phyloP scores from a whole-genome alignment of 2,888 invertebrate species.

The Drosophila leonis region DNA sequence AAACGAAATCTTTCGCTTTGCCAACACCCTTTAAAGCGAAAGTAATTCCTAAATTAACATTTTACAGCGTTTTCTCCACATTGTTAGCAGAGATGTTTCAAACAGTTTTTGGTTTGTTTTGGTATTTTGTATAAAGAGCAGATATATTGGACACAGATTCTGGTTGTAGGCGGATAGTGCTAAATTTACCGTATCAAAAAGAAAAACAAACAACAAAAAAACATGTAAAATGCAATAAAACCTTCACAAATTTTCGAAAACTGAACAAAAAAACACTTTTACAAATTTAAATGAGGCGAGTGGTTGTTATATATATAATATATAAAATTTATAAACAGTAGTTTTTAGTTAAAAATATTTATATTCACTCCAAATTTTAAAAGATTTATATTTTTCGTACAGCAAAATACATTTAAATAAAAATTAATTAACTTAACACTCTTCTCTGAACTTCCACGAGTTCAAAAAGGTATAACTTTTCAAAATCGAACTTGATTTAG shows the following conservation, averaged over 20 bases:
- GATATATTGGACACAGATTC: conserved; percentile 18
- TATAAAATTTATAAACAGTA: too few relatives aligned
- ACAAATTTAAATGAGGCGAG: too few relatives aligned
- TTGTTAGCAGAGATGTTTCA: conserved; percentile 4
- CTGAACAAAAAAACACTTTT: background rate
- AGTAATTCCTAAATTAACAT: background rate
- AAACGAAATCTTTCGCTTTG: conserved; percentile 9
- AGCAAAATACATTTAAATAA: too few relatives aligned
- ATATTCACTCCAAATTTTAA: too few relatives aligned
- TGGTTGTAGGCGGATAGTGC: conserved; percentile 18
- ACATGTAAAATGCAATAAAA: conserved; percentile 34
- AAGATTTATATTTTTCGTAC: too few relatives aligned
- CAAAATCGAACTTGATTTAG: background rate
- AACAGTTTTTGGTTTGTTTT: background rate
- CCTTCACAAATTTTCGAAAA: conserved; percentile 37
- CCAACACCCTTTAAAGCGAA: background rate
- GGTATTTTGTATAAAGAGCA: background rate
- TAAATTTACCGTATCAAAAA: conserved; percentile 47
- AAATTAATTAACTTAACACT: too few relatives aligned
- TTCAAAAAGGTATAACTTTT: background rate
- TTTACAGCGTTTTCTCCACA: conserved; percentile 5
- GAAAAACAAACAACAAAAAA: conserved; percentile 1
- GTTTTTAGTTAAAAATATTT: too few relatives aligned
- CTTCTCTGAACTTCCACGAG: background rate
- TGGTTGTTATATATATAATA: too few relatives aligned